These are phyloP conservation scores for Cygnus atratus DNA, from an alignment of 2,113 vertebrate genomes.

Conservation along the genomic window DNA sequence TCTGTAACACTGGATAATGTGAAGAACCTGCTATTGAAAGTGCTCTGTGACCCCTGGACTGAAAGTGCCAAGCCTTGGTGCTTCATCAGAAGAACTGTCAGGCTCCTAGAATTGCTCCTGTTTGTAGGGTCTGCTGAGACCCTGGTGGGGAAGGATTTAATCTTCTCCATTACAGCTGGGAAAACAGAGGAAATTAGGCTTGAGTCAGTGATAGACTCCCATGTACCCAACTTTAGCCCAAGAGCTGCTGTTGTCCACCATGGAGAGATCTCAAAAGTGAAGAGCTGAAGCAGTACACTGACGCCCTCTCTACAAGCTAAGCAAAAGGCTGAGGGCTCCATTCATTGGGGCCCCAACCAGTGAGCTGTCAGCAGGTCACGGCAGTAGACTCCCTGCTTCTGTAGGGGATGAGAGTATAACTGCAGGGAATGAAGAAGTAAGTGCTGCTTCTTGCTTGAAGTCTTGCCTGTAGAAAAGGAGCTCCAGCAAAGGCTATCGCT, in stretches of 20 bases:
- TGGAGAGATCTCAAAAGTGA: not conserved
- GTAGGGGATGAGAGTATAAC: not conserved
- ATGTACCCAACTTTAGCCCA: not conserved
- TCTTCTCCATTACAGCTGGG: not conserved
- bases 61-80: not conserved
- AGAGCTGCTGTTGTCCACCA: not conserved
- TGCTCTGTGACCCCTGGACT: not conserved
- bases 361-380: not conserved
- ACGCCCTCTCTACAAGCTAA: not conserved
- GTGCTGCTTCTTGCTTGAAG: not conserved
- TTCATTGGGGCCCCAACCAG: not conserved
- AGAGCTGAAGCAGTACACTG: not conserved
- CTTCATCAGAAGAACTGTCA: not conserved
- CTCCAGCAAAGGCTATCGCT: not conserved
- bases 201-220: not conserved
- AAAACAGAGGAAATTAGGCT: not conserved
- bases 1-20: not conserved
- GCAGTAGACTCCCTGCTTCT: not conserved
- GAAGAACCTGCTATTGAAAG: not conserved
- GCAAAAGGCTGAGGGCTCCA: not conserved
- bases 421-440: not conserved
- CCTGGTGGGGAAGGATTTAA: not conserved
- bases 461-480: not conserved
- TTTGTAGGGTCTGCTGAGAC: not conserved
- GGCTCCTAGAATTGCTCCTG: not conserved